A percentile compares a stretch with the other conserved stretches of the same genome.
Evolutionary conservation across 1,140 invertebrate genomes (phyloP).

Genomic region (Micrasema minimum): DNA sequence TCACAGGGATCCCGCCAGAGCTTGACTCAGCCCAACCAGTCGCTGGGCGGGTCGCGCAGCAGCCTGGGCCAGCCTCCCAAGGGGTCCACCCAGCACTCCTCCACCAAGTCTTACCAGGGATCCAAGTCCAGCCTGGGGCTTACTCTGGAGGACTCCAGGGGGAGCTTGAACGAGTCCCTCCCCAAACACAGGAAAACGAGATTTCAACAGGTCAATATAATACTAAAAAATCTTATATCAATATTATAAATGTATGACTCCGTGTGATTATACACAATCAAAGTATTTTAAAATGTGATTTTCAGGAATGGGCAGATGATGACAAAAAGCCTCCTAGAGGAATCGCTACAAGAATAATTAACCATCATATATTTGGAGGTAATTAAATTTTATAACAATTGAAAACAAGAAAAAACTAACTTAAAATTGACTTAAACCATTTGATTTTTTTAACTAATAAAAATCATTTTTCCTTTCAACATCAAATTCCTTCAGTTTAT

Average conservation of each 20-base stretch:
- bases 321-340: conserved; percentile 65
- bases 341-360: conserved; percentile 67
- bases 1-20: conserved; percentile 61
- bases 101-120: conserved; percentile 12
- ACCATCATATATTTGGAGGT: conserved; percentile 67
- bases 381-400: too few relatives aligned
- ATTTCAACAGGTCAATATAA: conserved; percentile 81
- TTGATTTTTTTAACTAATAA: too few relatives aligned
- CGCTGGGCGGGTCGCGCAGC: conserved; percentile 56
- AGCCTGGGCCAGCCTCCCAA: conserved; percentile 56
- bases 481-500: too few relatives aligned
- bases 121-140: conserved; percentile 40
- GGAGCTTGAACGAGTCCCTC: conserved; percentile 70
- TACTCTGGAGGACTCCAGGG: conserved; percentile 43
- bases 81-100: conserved; percentile 12
- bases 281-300: too few relatives aligned
- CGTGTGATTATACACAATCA: too few relatives aligned
- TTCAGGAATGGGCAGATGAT: conserved; percentile 66
- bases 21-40: conserved; percentile 54
- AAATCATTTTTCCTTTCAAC: too few relatives aligned
- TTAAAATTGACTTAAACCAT: too few relatives aligned
- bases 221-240: too few relatives aligned
- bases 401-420: too few relatives aligned
- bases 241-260: too few relatives aligned
- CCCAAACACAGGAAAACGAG: conserved; percentile 88